Evolutionary conservation across 2,888 invertebrate genomes (phyloP), one percentile per base, ranked within the genome.

Genomic region (Clanis bilineata): DNA sequence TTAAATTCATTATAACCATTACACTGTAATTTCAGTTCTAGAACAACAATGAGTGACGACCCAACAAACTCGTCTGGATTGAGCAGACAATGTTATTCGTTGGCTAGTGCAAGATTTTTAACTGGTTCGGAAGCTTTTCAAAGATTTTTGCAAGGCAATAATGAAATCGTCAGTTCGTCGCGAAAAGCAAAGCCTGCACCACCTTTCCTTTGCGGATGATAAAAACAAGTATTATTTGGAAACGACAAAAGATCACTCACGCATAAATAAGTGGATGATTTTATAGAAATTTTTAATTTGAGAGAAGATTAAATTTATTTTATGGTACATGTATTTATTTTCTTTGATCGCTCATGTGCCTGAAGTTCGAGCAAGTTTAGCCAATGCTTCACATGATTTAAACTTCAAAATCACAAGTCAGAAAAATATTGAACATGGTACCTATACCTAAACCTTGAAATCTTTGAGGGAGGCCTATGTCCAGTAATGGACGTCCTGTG

Each of bases 81-180:
- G 7, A 56, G 21, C 22, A 28, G 36, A 36, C 41, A 45, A 21
- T 58, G 18, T 44, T 69, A 64, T 61, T 68, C 69, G 3, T 45
- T 67, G 55, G 62, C 74, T 54, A 78, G 68, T 38, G 73, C 76
- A 47, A 79, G 74, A 25, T 85, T 90, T 64, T 66, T 91, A 38
- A 85, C 90, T 1, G 82, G 80, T 1, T 90, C 90, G 6, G 73
- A 78, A 67, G 85, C 80, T 9, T 90, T 90, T 64, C 80, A 84
- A 70, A 77, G 73, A 22, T 90, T 90, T 69, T 69, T 89, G 65
- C 70, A 74, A 65, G 75, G 71, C 58, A 85, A 80, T 64, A 76
- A 70, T 55, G 73, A 74, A 62, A 59, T 79, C 41, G 61, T 78
- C n/a, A 64, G 67, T 2, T 47, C 65, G 57, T 58, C 67, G 45